phyloP scores from a whole-genome alignment of 2,888 invertebrate genomes.

The Eulithis testata region DNA sequence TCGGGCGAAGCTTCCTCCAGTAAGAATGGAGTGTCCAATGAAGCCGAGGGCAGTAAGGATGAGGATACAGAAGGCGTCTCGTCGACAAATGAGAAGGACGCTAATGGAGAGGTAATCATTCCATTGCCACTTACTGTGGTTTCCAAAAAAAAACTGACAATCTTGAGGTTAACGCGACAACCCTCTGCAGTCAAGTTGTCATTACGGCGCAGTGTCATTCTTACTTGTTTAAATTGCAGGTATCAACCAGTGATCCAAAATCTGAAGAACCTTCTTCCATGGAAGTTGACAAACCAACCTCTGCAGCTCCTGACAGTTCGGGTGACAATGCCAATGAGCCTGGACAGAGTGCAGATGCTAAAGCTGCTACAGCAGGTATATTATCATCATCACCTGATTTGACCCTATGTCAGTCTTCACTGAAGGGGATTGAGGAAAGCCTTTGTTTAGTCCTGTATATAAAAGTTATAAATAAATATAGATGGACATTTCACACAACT shows the following conservation, averaged over 20 bases:
- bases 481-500: too few species aligned
- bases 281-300: slow-evolving; percentile 61
- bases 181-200: too few species aligned
- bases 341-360: slow-evolving; percentile 71
- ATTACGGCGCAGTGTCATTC: too few species aligned
- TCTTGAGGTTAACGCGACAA: too few species aligned
- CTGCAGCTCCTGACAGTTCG: slow-evolving; percentile 75
- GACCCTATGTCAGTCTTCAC: too few species aligned
- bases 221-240: slow-evolving; percentile 50
- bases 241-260: slow-evolving; percentile 75
- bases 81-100: slow-evolving; percentile 75
- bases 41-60: slow-evolving; percentile 50
- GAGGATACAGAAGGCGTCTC: slow-evolving; percentile 80
- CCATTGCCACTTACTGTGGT: too few species aligned
- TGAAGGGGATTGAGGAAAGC: too few species aligned
- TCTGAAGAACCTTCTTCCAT: slow-evolving; percentile 53
- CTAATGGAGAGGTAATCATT: slow-evolving; percentile 72
- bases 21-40: slow-evolving; percentile 62
- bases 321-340: slow-evolving; percentile 72
- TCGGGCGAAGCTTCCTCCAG: slow-evolving; percentile 65
- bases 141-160: too few species aligned
- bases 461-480: too few species aligned
- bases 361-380: slow-evolving; percentile 44
- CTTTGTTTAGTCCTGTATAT: too few species aligned
- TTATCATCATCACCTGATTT: neutral